phyloP scores from a whole-genome alignment of 53 echinoderm and acorn worm genomes.

The Hippasteria phrygiana region DNA sequence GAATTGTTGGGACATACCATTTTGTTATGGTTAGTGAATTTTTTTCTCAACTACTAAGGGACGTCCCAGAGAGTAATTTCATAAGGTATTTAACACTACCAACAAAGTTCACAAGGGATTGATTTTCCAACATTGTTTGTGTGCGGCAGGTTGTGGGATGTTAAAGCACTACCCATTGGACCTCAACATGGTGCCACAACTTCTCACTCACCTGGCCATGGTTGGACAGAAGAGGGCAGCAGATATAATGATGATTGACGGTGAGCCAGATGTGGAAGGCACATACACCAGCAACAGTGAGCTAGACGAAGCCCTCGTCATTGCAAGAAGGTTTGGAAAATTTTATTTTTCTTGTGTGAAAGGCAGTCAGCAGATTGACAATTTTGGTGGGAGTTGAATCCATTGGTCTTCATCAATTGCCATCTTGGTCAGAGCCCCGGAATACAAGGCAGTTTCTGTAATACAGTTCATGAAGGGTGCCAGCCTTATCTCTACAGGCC shows the following conservation, averaged over 20 bases:
- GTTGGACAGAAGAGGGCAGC: constrained; percentile 51
- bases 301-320: neutral
- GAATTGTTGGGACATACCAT: too few relatives aligned
- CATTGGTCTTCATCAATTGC: too few relatives aligned
- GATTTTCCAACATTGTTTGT: neutral
- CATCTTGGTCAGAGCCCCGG: too few relatives aligned
- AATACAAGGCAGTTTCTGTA: too few relatives aligned
- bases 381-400: too few relatives aligned
- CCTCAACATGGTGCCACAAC: constrained; percentile 68
- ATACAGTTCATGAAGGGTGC: too few relatives aligned
- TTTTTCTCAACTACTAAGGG: too few relatives aligned
- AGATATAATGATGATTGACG: constrained; percentile 24
- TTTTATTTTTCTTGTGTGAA: neutral
- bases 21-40: too few relatives aligned
- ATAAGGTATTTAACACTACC: too few relatives aligned
- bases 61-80: too few relatives aligned
- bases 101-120: too few relatives aligned
- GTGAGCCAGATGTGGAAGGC: constrained; percentile 1
- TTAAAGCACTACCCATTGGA: constrained; percentile 74
- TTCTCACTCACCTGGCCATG: constrained; percentile 39
- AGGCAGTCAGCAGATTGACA: neutral
- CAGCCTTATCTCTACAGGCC: too few relatives aligned
- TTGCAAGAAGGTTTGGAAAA: constrained; percentile 45
- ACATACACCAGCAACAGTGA: neutral
- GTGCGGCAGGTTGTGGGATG: neutral